Evolutionary conservation across 2,113 vertebrate genomes (phyloP).

Genomic region (Ardeotis arabs): DNA sequence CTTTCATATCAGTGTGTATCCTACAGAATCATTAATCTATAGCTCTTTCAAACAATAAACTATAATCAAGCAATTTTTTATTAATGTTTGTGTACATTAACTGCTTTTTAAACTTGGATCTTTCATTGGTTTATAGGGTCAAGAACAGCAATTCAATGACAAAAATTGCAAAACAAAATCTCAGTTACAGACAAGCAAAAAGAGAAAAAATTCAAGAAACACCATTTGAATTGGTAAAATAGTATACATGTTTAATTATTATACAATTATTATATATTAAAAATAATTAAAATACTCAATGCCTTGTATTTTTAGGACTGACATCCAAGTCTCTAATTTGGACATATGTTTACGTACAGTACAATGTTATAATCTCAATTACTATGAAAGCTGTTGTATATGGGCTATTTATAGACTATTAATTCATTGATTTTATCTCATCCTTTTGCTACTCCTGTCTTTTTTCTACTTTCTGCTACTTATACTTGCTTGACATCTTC

Average conservation of each 20-base stretch:
- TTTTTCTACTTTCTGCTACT: not conserved
- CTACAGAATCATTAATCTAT: slow-evolving; percentile 50
- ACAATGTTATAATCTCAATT: not conserved
- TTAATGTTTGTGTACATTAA: slow-evolving; percentile 50
- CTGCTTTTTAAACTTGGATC: slow-evolving; percentile 44
- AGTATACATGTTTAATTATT: not conserved
- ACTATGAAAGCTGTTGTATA: not conserved
- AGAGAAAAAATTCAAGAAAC: not conserved
- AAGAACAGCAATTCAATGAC: not conserved
- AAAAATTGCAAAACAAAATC: not conserved
- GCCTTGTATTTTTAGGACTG: not conserved
- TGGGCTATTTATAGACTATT: not conserved
- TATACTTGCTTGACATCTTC: not conserved
- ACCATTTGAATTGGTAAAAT: not conserved
- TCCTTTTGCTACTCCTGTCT: not conserved
- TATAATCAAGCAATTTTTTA: slow-evolving; percentile 41
- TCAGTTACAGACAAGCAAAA: not conserved
- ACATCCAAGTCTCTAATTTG: not conserved
- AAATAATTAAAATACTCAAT: not conserved
- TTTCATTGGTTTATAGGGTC: not conserved
- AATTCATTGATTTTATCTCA: not conserved
- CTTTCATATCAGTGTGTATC: slow-evolving; percentile 44
- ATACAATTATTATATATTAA: not conserved
- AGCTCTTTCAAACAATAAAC: slow-evolving; percentile 59
- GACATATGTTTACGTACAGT: not conserved